Base-by-base conservation (phyloP, 2,797 vertebrate species). In the Petrocephalus sullivani region DNA sequence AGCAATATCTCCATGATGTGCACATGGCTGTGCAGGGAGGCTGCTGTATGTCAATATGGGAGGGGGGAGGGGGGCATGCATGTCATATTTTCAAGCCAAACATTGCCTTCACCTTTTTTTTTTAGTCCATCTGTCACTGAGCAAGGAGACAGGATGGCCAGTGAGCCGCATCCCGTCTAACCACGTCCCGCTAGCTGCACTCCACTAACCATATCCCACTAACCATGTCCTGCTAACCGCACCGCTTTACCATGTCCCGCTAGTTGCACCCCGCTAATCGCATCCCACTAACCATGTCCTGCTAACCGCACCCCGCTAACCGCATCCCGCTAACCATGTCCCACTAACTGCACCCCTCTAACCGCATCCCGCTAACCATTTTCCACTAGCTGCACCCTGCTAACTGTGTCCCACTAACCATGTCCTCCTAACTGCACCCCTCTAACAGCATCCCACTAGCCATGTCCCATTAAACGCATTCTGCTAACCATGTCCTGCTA, bases 71-170 rank as follows among this genome's bases (percentile, higher is more conserved):
- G 19, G 28, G 89, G 88, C 89, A 87, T 90, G 21, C 91, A 78
- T 10, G 87, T 93, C 92, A 90, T 89, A 64, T 92, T 93, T 90
- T 89, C 89, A 94, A 94, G 92, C 93, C 93, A 96, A 96, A 93
- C 93, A 93, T 91, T 94, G 89, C 92, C 90, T 92, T 94, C 54
- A 87, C 91, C 91, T 90, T 93, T 87, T 89, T 28, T 87, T 94
- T 94, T 90, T 93, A 94, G 94, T 92, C 91, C 93, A 94, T 95
- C 94, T 95, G 93, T 91, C 93, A 90, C 92, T 92, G 92, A 92
- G 90, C 90, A 94, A 94, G 92, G 90, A 93, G 91, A 87, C 92
- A 85, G 91, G 92, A 89, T 91, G 89, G 93, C 91, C 90, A 90
- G 85, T 90, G 90, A 61, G 88, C 92, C 93, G 92, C 28, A 33